Evolutionary conservation across 2,797 vertebrate genomes (phyloP).

Genomic region (Pristis pectinata): DNA sequence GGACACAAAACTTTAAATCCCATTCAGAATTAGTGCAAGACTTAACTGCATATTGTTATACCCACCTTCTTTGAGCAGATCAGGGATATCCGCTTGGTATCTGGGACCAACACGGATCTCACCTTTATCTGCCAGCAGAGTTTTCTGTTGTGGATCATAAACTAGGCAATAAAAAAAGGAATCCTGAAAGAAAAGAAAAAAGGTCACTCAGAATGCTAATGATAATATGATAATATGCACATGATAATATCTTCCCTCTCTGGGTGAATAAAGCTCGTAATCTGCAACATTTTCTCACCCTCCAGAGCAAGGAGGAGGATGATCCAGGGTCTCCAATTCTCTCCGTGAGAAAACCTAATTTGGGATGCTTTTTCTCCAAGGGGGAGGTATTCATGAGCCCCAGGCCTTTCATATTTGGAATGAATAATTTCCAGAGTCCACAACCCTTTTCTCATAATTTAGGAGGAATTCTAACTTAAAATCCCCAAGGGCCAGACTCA

Average conservation of each 20-base stretch:
- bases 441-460: not conserved
- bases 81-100: conserved; percentile 41
- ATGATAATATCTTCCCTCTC: not conserved
- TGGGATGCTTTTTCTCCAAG: not conserved
- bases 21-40: not conserved
- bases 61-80: conserved; percentile 41
- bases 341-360: too few species aligned
- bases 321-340: too few species aligned
- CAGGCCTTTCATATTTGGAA: too few species aligned
- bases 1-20: not conserved
- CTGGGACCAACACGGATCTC: conserved; percentile 41
- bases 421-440: not conserved
- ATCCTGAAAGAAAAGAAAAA: conserved; percentile 32
- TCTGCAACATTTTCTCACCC: not conserved
- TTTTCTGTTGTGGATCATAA: conserved; percentile 42
- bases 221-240: too few species aligned
- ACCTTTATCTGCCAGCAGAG: conserved; percentile 41
- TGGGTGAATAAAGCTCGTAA: not conserved
- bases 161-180: conserved; percentile 41
- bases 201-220: not conserved
- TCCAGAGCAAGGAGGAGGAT: not conserved
- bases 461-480: not conserved
- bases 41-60: not conserved
- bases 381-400: not conserved
- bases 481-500: not conserved